Evolutionary conservation across 2,797 vertebrate species (phyloP).

Genomic region (Acanthurus tractus): DNA sequence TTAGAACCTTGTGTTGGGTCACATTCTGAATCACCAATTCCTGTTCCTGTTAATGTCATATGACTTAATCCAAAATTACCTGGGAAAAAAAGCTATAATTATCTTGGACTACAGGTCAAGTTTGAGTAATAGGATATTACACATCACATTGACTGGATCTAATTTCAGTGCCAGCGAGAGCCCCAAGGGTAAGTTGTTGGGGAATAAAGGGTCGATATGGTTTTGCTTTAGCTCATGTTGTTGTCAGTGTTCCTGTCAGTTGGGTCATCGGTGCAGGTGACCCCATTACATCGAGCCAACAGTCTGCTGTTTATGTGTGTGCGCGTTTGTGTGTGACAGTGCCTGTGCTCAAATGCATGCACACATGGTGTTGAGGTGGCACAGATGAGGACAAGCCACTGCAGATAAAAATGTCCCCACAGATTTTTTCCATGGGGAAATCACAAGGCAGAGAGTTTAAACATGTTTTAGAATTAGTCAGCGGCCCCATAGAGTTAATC

Average conservation of each 20-base stretch:
- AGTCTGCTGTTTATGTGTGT: not conserved
- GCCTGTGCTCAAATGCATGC: slow-evolving; percentile 7
- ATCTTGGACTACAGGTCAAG: slow-evolving; percentile 4
- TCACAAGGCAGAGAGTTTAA: slow-evolving; percentile 37
- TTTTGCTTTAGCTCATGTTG: slow-evolving; percentile 41
- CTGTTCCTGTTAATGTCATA: slow-evolving; percentile 26
- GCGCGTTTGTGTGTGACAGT: not conserved
- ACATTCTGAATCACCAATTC: not conserved
- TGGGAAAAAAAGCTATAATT: slow-evolving; percentile 5
- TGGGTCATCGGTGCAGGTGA: slow-evolving; percentile 40
- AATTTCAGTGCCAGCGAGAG: slow-evolving; percentile 37
- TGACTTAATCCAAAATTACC: slow-evolving; percentile 18
- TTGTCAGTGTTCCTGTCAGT: slow-evolving; percentile 40
- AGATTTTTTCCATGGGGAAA: slow-evolving; percentile 39
- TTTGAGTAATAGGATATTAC: slow-evolving; percentile 39
- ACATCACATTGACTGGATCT: slow-evolving; percentile 37
- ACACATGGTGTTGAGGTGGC: slow-evolving; percentile 6
- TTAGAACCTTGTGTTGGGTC: not conserved
- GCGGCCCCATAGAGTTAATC: slow-evolving; percentile 47
- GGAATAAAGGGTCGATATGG: slow-evolving; percentile 42
- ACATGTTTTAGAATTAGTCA: slow-evolving; percentile 40
- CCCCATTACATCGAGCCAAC: slow-evolving; percentile 22
- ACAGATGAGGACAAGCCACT: slow-evolving; percentile 4
- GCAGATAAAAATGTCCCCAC: slow-evolving; percentile 21
- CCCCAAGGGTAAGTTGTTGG: slow-evolving; percentile 37